Evolutionary conservation across 2,888 invertebrate species (phyloP), one percentile per base, ranked within the genome.

Genomic region (Seladonia tumulorum): DNA sequence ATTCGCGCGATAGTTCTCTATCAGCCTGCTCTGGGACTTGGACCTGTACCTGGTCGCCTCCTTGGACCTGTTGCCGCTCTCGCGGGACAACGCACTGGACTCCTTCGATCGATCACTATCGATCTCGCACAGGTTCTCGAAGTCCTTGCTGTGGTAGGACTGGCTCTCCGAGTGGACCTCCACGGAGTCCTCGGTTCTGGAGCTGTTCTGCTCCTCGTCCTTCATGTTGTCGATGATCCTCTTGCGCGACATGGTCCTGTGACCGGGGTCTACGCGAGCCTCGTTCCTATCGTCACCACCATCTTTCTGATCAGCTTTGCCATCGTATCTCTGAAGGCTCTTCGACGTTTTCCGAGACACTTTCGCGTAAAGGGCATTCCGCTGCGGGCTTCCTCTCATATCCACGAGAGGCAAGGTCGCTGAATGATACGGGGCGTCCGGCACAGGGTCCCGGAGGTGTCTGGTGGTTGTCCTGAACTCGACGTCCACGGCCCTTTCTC

Each of bases 151-250:
- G 78, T 35, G 49, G 45, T 49, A 76, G 14, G 76, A 49, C 60
- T 77, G 83, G 73, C 78, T 75, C 70, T 75, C 85, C 1, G 75
- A 22, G 29, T 57, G 85, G 57, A 76, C 49, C 47, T 84, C 83
- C 25, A 12, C 78, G 71, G 84, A 85, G 78, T 83, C 84, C n/a
- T 79, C 84, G 7, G 60, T 60, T 18, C 35, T 78, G 18, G 73
- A 68, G n/a, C 53, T 53, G 16, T 73, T 72, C 29, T 25, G 25
- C 5, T 77, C 60, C 75, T 25, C 70, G 10, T 93, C 93, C 49
- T 89, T 91, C 22, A 87, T 92, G 68, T 93, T 94, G 35, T 90
- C 91, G 83, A 95, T 93, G 60, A 95, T 95, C 73, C 94, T 89
- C 18, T 91, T 91, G 2, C 95, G 88, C 5, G 95, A 95, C 88